phyloP scores from a whole-genome alignment of 2,888 invertebrate genomes.

The Oligia latruncula region DNA sequence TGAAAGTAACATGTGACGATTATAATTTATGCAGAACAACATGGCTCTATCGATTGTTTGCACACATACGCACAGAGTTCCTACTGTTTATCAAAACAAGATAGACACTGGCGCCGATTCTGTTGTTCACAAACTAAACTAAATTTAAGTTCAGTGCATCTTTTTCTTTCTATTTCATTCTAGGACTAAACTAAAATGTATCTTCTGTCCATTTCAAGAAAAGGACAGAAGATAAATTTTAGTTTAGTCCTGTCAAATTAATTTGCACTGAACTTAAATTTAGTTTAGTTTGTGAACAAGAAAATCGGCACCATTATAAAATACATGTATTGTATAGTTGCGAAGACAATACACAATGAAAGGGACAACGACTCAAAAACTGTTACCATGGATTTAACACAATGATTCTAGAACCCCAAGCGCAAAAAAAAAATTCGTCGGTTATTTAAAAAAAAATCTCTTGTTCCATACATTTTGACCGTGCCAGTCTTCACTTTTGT shows the following conservation, averaged over 20 bases:
- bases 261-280: too few species aligned
- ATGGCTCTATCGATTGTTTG: conserved; percentile 49
- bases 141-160: too few species aligned
- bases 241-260: too few species aligned
- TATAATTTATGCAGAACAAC: conserved; percentile 45
- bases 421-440: background rate
- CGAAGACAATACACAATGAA: background rate
- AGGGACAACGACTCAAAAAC: background rate
- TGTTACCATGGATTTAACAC: too few species aligned
- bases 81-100: conserved; percentile 34
- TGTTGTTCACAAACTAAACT: too few species aligned
- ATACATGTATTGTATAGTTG: background rate
- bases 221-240: too few species aligned
- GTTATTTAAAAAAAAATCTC: background rate
- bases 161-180: too few species aligned
- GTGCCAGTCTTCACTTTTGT: background rate
- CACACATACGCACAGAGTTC: conserved; percentile 20
- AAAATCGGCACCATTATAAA: background rate
- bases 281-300: too few species aligned
- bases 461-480: background rate
- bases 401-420: background rate
- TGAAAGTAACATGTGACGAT: conserved; percentile 57
- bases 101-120: background rate
- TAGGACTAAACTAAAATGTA: too few species aligned
- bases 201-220: too few species aligned